Evolutionary conservation across 2,888 invertebrate species (phyloP).

Genomic region (Taenaris catops): DNA sequence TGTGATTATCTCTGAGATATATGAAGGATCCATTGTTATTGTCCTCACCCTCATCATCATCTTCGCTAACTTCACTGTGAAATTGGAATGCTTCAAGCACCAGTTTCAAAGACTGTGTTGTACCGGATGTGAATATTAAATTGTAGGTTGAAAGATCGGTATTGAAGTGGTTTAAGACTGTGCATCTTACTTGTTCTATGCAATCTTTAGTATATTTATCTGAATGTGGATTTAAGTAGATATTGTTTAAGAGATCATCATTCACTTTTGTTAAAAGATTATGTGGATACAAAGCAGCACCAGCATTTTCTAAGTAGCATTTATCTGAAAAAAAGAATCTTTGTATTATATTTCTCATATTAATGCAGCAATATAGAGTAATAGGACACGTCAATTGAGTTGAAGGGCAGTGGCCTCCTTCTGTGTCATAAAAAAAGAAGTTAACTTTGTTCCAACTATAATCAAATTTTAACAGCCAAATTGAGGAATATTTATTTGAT

Average conservation of each 20-base stretch:
- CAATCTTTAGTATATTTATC: conserved; percentile 90
- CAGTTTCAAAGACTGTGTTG: conserved; percentile 92
- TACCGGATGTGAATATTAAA: conserved; percentile 95
- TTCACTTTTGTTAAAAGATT: conserved; percentile 83
- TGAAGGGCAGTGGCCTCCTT: too few species aligned
- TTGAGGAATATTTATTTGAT: background rate
- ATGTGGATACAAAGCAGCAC: conserved; percentile 90
- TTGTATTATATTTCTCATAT: too few species aligned
- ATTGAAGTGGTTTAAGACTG: conserved; percentile 92
- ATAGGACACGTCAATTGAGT: too few species aligned
- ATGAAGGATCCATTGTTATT: conserved; percentile 82
- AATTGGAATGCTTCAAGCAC: conserved; percentile 91
- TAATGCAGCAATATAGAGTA: too few species aligned
- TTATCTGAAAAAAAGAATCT: conserved; percentile 70
- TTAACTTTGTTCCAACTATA: too few species aligned
- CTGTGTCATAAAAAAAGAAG: too few species aligned
- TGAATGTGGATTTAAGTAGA: conserved; percentile 96
- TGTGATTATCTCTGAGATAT: conserved; percentile 95
- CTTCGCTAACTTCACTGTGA: conserved; percentile 36
- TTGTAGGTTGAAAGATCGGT: conserved; percentile 89
- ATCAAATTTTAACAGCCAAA: background rate
- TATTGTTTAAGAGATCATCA: conserved; percentile 83
- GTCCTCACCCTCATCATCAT: conserved; percentile 31
- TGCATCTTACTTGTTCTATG: conserved; percentile 90
- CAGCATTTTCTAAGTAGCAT: conserved; percentile 94